Percentiles rank a stretch among this genome's conserved stretches.
Evolutionary conservation across 2,888 invertebrate species (phyloP).

Genomic region (Erannis defoliaria): DNA sequence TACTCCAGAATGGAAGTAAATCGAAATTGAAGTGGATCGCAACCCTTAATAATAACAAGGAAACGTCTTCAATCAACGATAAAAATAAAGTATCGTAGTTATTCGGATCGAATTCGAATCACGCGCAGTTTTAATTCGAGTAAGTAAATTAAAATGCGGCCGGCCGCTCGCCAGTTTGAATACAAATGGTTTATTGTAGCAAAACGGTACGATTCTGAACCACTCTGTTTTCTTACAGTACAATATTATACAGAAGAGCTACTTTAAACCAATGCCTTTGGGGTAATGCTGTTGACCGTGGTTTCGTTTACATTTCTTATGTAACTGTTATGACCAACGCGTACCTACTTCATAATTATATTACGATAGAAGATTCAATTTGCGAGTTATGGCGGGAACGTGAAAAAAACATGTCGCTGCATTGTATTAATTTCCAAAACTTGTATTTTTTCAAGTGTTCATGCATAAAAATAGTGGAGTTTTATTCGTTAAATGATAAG

Average conservation of each 20-base stretch:
- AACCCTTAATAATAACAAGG: constrained; percentile 65
- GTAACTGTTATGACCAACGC: too few species aligned
- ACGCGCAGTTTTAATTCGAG: constrained; percentile 84
- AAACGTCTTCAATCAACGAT: constrained; percentile 80
- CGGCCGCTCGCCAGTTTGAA: constrained; percentile 73
- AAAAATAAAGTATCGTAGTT: constrained; percentile 78
- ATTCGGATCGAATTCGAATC: constrained; percentile 77
- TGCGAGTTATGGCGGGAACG: too few species aligned
- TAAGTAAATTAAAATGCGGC: constrained; percentile 86
- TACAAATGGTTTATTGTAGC: constrained; percentile 82
- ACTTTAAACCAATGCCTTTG: neutral
- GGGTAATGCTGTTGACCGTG: neutral
- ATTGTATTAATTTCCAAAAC: too few species aligned
- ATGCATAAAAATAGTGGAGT: too few species aligned
- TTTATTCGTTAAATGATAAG: too few species aligned
- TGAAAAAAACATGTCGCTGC: too few species aligned
- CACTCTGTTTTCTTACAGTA: constrained; percentile 37
- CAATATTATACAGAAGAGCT: constrained; percentile 13
- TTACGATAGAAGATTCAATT: neutral
- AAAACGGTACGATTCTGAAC: constrained; percentile 73
- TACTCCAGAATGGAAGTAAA: constrained; percentile 9
- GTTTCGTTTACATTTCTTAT: too few species aligned
- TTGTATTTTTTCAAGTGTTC: too few species aligned
- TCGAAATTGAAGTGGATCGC: constrained; percentile 50
- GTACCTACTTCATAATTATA: neutral